These are phyloP conservation scores for Nesogale talazaci DNA, from an alignment of 2,113 vertebrate genomes.

Conservation along the genomic window DNA sequence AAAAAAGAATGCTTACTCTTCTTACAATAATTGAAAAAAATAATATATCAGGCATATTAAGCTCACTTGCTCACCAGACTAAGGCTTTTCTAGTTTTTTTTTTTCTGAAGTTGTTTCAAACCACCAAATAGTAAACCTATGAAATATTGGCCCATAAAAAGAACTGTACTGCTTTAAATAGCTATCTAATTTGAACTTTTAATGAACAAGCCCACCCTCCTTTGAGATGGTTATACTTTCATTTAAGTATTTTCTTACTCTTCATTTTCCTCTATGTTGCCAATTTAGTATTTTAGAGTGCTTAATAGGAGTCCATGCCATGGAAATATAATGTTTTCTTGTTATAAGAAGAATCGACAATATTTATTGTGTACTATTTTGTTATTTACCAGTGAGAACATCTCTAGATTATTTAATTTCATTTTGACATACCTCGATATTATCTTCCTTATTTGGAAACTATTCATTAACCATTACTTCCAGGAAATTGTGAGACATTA, in stretches of 20 bases:
- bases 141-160: background rate
- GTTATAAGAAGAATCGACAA: background rate
- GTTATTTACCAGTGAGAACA: accelerated
- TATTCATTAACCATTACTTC: background rate
- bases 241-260: background rate
- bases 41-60: background rate
- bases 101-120: background rate
- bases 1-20: conserved; percentile 25
- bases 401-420: background rate
- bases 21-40: background rate
- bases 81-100: conserved; percentile 38
- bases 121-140: background rate
- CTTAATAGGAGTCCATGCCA: background rate
- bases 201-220: no score
- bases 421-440: background rate
- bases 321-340: background rate
- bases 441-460: background rate
- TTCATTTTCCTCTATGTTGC: background rate
- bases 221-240: no score
- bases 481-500: background rate
- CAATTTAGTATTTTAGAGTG: no score
- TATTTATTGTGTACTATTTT: no score
- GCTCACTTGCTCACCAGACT: conserved; percentile 34
- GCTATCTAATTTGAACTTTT: background rate
- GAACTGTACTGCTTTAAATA: background rate